Evolutionary conservation across 2,888 invertebrate genomes (phyloP).

Genomic region (Sesamia inferens): DNA sequence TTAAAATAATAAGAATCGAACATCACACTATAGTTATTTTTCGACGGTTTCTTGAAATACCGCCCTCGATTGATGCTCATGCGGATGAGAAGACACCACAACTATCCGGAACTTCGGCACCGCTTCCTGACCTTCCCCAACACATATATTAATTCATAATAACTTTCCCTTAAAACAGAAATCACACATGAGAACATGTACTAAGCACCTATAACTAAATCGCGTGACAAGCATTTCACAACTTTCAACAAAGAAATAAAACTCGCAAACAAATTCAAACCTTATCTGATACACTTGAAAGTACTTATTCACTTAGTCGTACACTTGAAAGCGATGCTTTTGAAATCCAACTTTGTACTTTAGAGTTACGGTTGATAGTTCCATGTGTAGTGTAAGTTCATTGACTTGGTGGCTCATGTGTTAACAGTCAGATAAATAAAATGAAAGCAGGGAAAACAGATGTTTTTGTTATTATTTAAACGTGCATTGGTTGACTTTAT

Average conservation of each 20-base stretch:
- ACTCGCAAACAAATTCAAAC: constrained; percentile 17
- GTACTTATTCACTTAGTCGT: constrained; percentile 17
- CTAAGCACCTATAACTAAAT: constrained; percentile 10
- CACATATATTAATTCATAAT: not conserved
- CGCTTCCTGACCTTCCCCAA: too few species aligned
- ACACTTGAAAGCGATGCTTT: constrained; percentile 1
- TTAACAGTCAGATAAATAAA: constrained; percentile 8
- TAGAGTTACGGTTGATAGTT: not conserved
- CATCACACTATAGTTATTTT: too few species aligned
- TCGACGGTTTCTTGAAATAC: too few species aligned
- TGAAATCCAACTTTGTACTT: not conserved
- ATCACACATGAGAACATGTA: constrained; percentile 15
- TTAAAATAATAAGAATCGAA: too few species aligned
- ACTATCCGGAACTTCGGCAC: too few species aligned
- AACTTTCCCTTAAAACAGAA: not conserved
- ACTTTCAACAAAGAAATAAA: constrained; percentile 27
- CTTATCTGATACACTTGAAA: constrained; percentile 14
- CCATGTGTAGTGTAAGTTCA: constrained; percentile 24
- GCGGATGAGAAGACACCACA: too few species aligned
- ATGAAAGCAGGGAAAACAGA: constrained; percentile 9
- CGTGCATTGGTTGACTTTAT: not conserved
- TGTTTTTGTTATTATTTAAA: constrained; percentile 22
- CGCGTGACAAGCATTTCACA: constrained; percentile 31
- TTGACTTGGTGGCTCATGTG: constrained; percentile 28
- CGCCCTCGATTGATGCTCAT: too few species aligned